Base-by-base conservation (phyloP, 2,113 vertebrate species). In the Petroica traversi region DNA sequence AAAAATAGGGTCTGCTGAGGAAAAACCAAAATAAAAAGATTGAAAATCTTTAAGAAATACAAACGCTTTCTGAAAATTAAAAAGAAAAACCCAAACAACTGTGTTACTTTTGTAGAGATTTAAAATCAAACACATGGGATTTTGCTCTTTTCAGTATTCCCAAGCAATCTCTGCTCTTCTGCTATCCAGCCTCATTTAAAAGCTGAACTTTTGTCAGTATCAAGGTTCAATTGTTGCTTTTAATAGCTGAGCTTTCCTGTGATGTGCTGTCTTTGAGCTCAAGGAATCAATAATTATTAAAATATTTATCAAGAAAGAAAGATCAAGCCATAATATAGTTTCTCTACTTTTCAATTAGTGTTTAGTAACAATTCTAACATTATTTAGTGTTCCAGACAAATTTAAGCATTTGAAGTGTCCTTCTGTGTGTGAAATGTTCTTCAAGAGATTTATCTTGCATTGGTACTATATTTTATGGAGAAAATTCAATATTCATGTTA, bases 61-160 rank as follows among this genome's bases (percentile, higher is more conserved):
- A 54, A 84, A 28, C 12, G 1, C 0, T 67, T 89, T 71, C 31
- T 69, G 55, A 62, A 85, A 85, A 85, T 15, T 43, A 3, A 25
- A 49, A 69, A 48, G n/a, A n/a, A n/a, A n/a, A n/a, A n/a, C n/a
- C n/a, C n/a, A n/a, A n/a, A n/a, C 29, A 68, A 62, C 0, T 4
- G 0, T 68, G 4, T 20, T 63, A 49, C 2, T 51, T 61, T 48
- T 8, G 48, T 5, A 40, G 25, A 45, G 1, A 41, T 55, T 89
- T 74, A 77, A 49, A 8, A 54, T 19, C 1, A n/a, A 67, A 24
- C 19, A 36, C 5, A 1, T 5, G 2, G 1, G 4, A 4, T n/a
- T 72, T 71, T 41, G 7, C 3, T 63, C 3, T 82, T 45, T 43
- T 54, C 2, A 10, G 3, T 14, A 41, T 58, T 71, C 74, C 18